phyloP scores from a whole-genome alignment of 2,888 invertebrate genomes.

The Diarsia mendica region DNA sequence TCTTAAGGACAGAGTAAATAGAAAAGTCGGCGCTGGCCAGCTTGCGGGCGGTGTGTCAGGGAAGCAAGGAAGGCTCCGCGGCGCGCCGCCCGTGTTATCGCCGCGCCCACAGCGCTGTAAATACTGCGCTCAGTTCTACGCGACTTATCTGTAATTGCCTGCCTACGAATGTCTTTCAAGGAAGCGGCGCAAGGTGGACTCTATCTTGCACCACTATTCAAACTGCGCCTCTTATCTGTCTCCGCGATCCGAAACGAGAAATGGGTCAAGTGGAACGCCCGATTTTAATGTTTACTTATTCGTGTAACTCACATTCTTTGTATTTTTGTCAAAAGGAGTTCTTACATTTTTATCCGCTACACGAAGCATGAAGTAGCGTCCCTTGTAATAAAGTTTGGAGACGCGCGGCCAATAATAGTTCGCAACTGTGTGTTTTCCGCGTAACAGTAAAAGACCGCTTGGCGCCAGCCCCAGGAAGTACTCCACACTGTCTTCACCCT shows the following conservation, averaged over 20 bases:
- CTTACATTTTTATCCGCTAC: conserved; percentile 99
- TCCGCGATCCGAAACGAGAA: conserved; percentile 79
- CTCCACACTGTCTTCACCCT: conserved; percentile 99
- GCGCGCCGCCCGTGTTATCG: conserved; percentile 73
- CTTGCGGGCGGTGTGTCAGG: conserved; percentile 23
- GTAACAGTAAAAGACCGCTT: conserved; percentile 97
- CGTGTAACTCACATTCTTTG: conserved; percentile 59
- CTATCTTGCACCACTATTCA: conserved; percentile 87
- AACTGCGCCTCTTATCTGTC: conserved; percentile 77
- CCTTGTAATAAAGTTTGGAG: conserved; percentile 98
- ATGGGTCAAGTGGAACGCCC: conserved; percentile 81
- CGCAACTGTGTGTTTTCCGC: conserved; percentile 98
- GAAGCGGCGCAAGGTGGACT: conserved; percentile 84
- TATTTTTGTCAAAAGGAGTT: conserved; percentile 52
- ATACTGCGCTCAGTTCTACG: conserved; percentile 85
- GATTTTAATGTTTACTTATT: conserved; percentile 80
- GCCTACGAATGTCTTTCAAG: conserved; percentile 89
- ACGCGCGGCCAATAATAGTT: conserved; percentile 99
- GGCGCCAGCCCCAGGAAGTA: conserved; percentile 99
- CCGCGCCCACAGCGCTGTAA: conserved; percentile 84
- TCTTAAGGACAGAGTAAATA: conserved; percentile 57
- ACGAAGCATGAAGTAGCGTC: conserved; percentile 98
- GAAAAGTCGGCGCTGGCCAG: conserved; percentile 52
- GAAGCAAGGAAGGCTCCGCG: conserved; percentile 28
- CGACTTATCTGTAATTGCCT: conserved; percentile 90